These are phyloP conservation scores for Babyrousa celebensis DNA, from an alignment of 2,797 vertebrate genomes.

Conservation along the genomic window DNA sequence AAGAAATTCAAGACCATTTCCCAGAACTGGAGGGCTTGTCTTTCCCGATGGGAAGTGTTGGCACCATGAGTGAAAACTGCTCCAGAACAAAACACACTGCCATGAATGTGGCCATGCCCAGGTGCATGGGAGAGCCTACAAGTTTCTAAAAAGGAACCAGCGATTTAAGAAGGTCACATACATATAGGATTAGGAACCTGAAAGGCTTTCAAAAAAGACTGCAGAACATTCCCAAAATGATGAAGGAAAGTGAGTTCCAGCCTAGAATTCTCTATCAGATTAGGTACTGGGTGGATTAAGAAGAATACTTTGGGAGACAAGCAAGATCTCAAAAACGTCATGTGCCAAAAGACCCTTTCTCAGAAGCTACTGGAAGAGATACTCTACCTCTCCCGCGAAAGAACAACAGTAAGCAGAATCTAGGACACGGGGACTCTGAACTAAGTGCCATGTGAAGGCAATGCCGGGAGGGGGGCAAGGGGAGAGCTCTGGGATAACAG, in stretches of 20 bases:
- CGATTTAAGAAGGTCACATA: conserved; percentile 24
- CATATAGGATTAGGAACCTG: conserved; percentile 37
- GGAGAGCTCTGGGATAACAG: conserved; percentile 7
- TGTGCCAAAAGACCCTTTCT: background rate
- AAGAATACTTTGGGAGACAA: conserved; percentile 55
- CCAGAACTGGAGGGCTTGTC: conserved; percentile 12
- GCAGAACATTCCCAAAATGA: conserved; percentile 63
- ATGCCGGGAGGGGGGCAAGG: background rate
- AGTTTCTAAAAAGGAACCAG: conserved; percentile 30
- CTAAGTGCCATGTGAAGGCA: background rate
- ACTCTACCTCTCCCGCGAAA: conserved; percentile 14
- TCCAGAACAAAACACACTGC: background rate
- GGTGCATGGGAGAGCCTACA: background rate
- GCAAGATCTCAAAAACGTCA: conserved; percentile 29
- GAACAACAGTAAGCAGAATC: conserved; percentile 16
- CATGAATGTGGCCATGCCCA: background rate
- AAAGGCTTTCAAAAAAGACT: conserved; percentile 65
- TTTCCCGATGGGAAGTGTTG: conserved; percentile 29
- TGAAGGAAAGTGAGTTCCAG: conserved; percentile 1
- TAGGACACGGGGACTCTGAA: background rate
- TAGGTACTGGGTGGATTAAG: background rate
- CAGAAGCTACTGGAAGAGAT: conserved; percentile 55
- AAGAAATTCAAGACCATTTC: conserved; percentile 51
- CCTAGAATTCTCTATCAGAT: conserved; percentile 28
- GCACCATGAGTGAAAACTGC: conserved; percentile 35